Percentiles rank a stretch among this genome's conserved stretches.
phyloP scores from a whole-genome alignment of 2,797 vertebrate genomes.

The Eidolon dupreanum region DNA sequence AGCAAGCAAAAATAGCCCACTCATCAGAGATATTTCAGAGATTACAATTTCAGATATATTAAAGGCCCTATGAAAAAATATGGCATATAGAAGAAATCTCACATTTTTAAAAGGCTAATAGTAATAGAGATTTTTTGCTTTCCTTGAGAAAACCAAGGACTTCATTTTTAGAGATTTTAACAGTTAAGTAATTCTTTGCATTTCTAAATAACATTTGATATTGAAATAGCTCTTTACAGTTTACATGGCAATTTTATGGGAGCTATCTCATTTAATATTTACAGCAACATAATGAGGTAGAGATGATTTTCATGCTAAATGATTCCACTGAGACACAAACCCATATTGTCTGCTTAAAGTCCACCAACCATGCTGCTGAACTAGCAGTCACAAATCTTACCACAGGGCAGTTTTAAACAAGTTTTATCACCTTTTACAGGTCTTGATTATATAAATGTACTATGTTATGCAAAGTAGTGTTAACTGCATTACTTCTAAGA shows the following conservation, averaged over 20 bases:
- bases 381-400: background rate
- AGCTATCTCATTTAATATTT: background rate
- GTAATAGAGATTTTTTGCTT: background rate
- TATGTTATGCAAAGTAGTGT: background rate
- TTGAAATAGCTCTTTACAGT: background rate
- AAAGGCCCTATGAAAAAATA: background rate
- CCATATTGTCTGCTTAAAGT: background rate
- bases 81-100: background rate
- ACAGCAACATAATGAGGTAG: background rate
- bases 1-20: background rate
- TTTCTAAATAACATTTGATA: slow-evolving; percentile 14
- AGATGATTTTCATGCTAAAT: background rate
- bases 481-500: background rate
- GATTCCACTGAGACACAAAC: background rate
- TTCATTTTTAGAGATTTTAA: background rate
- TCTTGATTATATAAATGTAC: slow-evolving; percentile 21
- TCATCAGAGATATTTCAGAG: background rate
- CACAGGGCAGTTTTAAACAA: background rate
- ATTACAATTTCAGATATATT: background rate
- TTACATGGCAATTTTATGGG: background rate
- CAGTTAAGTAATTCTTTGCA: background rate
- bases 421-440: background rate
- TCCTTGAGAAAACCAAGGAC: background rate
- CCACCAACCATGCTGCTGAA: background rate
- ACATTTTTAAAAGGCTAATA: background rate